Evolutionary conservation across 2,113 vertebrate genomes (phyloP), one percentile per base, ranked within the genome.

Genomic region (Manacus vitellinus): DNA sequence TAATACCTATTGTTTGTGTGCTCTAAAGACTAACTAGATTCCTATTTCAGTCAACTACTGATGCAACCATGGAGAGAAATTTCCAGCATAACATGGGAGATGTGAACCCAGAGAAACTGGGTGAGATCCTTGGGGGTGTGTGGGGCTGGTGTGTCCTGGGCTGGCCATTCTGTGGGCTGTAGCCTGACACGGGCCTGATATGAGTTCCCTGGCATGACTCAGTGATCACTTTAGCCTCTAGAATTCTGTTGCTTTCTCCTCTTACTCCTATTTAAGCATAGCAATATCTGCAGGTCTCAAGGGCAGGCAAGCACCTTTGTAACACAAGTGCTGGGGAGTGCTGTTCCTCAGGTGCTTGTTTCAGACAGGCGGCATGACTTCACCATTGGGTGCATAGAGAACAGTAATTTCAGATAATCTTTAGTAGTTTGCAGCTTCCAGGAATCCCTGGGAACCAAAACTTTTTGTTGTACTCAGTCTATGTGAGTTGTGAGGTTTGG

Each of bases 401-500:
- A 91, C 72, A 93, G 20, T 92, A 51, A 95, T 87, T 94, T 97
- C 92, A 58, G 65, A 56, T 84, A 92, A 97, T 94, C 82, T 95
- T 94, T 93, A 88, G 97, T 95, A 96, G 96, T 92, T 96, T 92
- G 77, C 89, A 87, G 73, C 91, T 97, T 85, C 66, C 52, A 74
- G 73, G 87, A 81, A n/a, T 63, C 61, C 62, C 51, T 75, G 75
- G 76, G 80, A 96, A 87, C 65, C 56, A 84, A 70, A 91, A 72
- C 31, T 43, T 84, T 90, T 67, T 91, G 52, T 71, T 95, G 81
- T 54, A 73, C 94, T 94, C 94, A 58, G 90, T 52, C 78, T 92
- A 92, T 85, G 95, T 92, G 97, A 98, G 97, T 92, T 94, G 98
- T 89, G 97, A 76, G 88, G 85, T 91, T 74, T 70, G 90, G 98